A percentile compares a stretch with the other conserved stretches of the same genome.
These are phyloP conservation scores for Penaeus vannamei DNA, from an alignment of 1,140 invertebrate species.

Conservation along the genomic window DNA sequence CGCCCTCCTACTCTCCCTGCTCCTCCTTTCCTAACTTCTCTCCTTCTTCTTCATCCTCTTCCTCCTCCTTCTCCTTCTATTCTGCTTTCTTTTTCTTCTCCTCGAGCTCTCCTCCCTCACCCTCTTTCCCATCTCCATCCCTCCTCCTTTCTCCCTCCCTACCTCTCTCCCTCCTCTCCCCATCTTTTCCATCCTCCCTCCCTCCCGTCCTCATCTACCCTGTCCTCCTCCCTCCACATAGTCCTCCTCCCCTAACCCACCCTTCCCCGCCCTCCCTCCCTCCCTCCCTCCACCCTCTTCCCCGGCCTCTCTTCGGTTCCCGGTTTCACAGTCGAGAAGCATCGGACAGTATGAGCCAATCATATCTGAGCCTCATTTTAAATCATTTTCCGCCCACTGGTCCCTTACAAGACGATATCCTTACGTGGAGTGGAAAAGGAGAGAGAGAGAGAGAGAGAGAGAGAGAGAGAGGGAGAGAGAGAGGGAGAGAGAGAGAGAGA, in stretches of 20 bases:
- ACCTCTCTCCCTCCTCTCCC: neutral
- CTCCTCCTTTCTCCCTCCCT: neutral
- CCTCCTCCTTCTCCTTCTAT: neutral
- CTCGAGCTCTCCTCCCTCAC: too few species aligned
- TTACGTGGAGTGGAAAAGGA: neutral
- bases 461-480: neutral
- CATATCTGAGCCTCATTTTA: slow-evolving; percentile 61
- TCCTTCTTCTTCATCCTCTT: too few species aligned
- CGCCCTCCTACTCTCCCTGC: too few species aligned
- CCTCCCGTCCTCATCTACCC: neutral
- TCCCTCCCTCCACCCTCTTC: neutral
- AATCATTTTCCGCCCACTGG: slow-evolving; percentile 55
- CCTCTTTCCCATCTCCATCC: too few species aligned
- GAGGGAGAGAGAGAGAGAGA: neutral
- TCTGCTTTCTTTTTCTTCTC: too few species aligned
- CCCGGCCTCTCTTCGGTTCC: neutral
- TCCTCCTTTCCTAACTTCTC: too few species aligned
- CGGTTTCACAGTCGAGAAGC: slow-evolving; percentile 45
- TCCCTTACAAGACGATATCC: slow-evolving; percentile 41
- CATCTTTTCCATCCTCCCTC: neutral
- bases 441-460: neutral
- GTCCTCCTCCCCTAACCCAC: neutral
- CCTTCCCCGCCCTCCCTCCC: neutral
- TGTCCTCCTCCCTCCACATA: too few species aligned
- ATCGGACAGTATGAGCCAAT: slow-evolving; percentile 55